Percentiles rank a stretch among this genome's conserved stretches.
These are phyloP conservation scores for Apamea epomidion DNA, from an alignment of 2,888 invertebrate genomes.

Conservation along the genomic window DNA sequence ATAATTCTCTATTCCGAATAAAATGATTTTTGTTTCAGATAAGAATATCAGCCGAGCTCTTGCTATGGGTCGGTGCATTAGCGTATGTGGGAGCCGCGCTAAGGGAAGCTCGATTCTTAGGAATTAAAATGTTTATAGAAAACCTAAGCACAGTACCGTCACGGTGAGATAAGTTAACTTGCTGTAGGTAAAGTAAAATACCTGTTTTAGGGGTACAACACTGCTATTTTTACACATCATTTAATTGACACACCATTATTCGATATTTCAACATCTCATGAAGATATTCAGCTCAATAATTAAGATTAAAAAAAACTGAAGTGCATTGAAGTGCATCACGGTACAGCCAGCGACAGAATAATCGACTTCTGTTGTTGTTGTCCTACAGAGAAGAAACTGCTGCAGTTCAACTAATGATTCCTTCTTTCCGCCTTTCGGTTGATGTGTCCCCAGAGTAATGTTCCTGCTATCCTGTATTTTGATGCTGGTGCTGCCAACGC, in stretches of 20 bases:
- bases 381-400: not conserved
- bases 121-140: constrained; percentile 98
- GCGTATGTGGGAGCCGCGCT: constrained; percentile 96
- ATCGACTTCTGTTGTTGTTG: not conserved
- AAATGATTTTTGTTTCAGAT: constrained; percentile 82
- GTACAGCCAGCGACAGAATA: not conserved
- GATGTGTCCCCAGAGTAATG: constrained; percentile 92
- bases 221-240: not conserved
- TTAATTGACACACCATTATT: not conserved
- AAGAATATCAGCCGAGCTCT: constrained; percentile 94
- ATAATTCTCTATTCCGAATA: not conserved
- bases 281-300: not conserved
- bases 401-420: not conserved
- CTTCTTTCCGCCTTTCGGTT: not conserved
- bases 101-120: constrained; percentile 97
- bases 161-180: constrained; percentile 66
- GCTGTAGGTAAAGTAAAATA: not conserved
- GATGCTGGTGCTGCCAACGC: constrained; percentile 95
- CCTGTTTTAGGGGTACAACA: not conserved
- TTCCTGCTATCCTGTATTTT: constrained; percentile 98
- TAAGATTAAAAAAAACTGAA: not conserved
- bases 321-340: not conserved
- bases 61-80: constrained; percentile 95
- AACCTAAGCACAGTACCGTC: constrained; percentile 94
- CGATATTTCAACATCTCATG: not conserved